phyloP scores from a whole-genome alignment of 1,140 invertebrate species.

The Drosophila insularis region DNA sequence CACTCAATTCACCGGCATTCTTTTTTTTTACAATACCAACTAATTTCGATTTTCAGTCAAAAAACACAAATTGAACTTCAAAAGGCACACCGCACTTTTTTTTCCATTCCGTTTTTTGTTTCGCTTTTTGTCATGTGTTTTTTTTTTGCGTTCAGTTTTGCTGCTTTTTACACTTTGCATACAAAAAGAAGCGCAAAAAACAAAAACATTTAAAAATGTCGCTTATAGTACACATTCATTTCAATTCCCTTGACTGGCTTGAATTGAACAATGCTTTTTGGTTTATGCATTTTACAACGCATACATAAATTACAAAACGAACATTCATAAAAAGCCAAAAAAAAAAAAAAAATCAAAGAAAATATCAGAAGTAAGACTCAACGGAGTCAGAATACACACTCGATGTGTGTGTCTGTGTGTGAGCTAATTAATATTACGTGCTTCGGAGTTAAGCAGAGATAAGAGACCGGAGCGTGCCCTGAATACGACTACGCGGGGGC shows the following conservation, averaged over 20 bases:
- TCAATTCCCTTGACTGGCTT: slow-evolving; percentile 31
- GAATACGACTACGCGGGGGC: slow-evolving; percentile 47
- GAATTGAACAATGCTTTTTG: slow-evolving; percentile 2
- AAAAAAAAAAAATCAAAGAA: slow-evolving; percentile 3
- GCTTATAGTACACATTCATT: slow-evolving; percentile 29
- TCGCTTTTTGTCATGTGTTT: slow-evolving; percentile 17
- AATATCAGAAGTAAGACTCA: slow-evolving; percentile 1
- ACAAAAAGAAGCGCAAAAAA: slow-evolving; percentile 25
- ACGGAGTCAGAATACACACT: background rate
- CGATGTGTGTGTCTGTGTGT: slow-evolving; percentile 32
- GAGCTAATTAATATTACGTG: slow-evolving; percentile 76
- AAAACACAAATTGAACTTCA: slow-evolving; percentile 42
- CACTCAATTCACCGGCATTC: slow-evolving; percentile 17
- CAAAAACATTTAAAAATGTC: slow-evolving; percentile 29
- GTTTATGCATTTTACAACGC: slow-evolving; percentile 3
- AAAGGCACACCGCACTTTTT: slow-evolving; percentile 39
- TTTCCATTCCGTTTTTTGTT: slow-evolving; percentile 13
- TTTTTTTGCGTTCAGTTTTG: slow-evolving; percentile 34
- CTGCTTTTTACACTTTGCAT: slow-evolving; percentile 27
- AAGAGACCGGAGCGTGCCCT: slow-evolving; percentile 61
- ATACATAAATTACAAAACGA: slow-evolving; percentile 39
- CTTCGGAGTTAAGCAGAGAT: slow-evolving; percentile 43
- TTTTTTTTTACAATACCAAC: slow-evolving; percentile 29
- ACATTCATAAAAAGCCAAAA: slow-evolving; percentile 11
- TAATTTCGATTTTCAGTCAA: slow-evolving; percentile 49